phyloP scores from a whole-genome alignment of 2,113 vertebrate species.

The Craseonycteris thonglongyai region DNA sequence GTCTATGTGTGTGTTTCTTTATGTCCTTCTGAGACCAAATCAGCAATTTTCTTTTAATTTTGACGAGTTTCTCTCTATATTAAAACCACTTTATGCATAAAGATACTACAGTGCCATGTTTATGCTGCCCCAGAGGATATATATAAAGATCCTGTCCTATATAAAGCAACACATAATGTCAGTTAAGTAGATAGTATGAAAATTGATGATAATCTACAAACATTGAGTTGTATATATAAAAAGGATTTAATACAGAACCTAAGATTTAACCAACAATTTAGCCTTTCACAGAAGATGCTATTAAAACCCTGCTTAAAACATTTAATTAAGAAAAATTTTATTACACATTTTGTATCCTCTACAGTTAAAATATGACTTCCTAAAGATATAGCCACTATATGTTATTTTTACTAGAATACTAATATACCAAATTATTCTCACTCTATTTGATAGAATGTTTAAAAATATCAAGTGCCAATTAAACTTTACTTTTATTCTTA shows the following conservation, averaged over 20 bases:
- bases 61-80: neutral
- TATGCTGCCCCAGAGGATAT: neutral
- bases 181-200: neutral
- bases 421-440: neutral
- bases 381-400: neutral
- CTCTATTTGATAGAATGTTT: neutral
- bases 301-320: neutral
- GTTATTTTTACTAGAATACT: neutral
- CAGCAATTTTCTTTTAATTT: neutral
- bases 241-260: neutral
- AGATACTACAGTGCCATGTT: neutral
- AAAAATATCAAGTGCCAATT: neutral
- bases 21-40: neutral
- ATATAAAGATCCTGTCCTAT: neutral
- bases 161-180: neutral
- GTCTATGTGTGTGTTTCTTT: neutral
- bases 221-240: neutral
- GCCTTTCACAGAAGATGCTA: neutral
- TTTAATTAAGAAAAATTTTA: neutral
- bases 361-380: neutral
- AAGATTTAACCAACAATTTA: neutral
- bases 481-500: neutral
- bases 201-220: neutral
- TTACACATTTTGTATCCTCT: neutral
- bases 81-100: neutral